Evolutionary conservation across 2,797 vertebrate species (phyloP), one percentile per base, ranked within the genome.

Genomic region (Sphaeramia orbicularis): DNA sequence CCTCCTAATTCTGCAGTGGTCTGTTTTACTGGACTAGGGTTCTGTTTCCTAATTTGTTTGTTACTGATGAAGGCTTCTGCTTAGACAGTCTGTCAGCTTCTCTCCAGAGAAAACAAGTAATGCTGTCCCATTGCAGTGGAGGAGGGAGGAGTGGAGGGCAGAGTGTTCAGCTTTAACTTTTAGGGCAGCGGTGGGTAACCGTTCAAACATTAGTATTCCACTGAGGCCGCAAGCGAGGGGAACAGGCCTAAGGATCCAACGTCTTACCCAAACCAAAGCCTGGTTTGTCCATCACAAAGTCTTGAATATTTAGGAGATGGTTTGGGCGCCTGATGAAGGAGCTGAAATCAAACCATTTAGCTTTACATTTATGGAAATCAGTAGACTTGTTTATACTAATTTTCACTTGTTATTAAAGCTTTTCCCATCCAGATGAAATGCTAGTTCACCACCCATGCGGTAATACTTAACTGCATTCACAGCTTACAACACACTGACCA

Each of bases 181-280:
- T 70, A 83, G 78, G 81, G 81, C 73, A 86, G 81, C 9, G 40
- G 65, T 15, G 71, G 77, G 79, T 84, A 86, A 88, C 83, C 65
- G 52, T 79, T 89, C n/a, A n/a, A 76, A 73, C 83, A 91, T 92
- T 90, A 88, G 85, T 92, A 91, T 92, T 93, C 91, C 83, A 67
- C 68, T 62, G 89, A 86, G 76, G 71, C 56, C 73, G 70, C 65
- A 72, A 84, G 79, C 42, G 56, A 57, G 65, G 61, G 67, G 47
- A 90, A 75, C 71, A 56, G 72, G 83, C 71, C 87, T 60, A 24
- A 76, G 61, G 78, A 85, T 64, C 69, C 68, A 74, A 60, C 37
- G 53, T 50, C 65, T 84, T 68, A 72, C 55, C 76, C 79, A 73
- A 79, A 80, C 11, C 49, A 48, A 81, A 74, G 74, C 76, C 73